Base-by-base conservation (phyloP, 2,113 vertebrate species). In the Myiagra hebetior region DNA sequence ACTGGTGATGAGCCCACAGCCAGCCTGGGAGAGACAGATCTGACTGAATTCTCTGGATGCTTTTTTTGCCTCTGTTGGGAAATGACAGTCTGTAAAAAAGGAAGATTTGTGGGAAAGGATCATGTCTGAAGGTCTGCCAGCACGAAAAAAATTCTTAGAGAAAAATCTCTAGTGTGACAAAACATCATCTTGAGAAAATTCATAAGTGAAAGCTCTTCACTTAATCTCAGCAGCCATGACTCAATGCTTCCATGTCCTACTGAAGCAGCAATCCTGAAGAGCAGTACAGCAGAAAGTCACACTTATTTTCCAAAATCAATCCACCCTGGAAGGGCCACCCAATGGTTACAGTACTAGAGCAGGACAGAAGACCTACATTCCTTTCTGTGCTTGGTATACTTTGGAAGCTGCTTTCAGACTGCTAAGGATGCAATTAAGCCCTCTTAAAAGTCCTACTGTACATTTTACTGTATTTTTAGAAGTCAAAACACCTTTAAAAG, bases 401-500 rank as follows among this genome's bases (percentile, higher is more conserved):
- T 93, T 78, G 56, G 82, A 91, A 95, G 83, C 76, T 0, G 0
- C 68, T 96, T 93, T 85, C 67, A 95, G 81, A 47, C 64, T 95
- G 91, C 60, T 95, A 60, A 87, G 89, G 84, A 81, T 82, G 80
- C 73, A 97, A 97, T 96, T 96, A 97, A 95, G 33, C 64, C 56
- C 76, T 72, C 91, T 89, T 94, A 76, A 96, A 97, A 96, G 93
- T 91, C 91, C 91, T 96, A 85, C 81, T 56, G 68, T 42, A 95
- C 93, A 92, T 89, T 96, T 93, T 95, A 75, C 83, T 87, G 72
- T 60, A 89, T 46, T 88, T 84, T 96, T 88, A 97, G 96, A 95
- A 97, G 96, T 95, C 93, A 96, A 96, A 95, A 95, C 85, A 96
- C 69, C 67, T 96, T 96, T 91, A 89, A 94, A 95, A 95, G 88